A percentile compares a stretch with the other conserved stretches of the same genome.
phyloP scores from a whole-genome alignment of 2,888 invertebrate species.

The Azorinus chamasolen region DNA sequence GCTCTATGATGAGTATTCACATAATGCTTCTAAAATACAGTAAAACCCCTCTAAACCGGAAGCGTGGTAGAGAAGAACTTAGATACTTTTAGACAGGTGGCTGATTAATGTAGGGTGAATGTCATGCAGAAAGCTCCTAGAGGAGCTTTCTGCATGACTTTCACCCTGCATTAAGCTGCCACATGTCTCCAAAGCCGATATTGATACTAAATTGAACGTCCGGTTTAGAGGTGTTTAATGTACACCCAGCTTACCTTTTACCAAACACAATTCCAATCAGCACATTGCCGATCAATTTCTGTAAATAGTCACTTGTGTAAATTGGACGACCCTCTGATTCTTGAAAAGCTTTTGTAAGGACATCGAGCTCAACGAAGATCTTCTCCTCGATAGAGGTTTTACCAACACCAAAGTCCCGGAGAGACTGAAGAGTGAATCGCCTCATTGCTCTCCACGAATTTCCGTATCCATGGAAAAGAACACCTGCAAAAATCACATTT shows the following conservation, averaged over 20 bases:
- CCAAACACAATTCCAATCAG: constrained; percentile 70
- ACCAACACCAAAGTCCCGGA: constrained; percentile 70
- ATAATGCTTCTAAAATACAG: too few relatives aligned
- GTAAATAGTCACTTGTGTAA: constrained; percentile 46
- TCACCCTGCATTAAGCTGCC: too few relatives aligned
- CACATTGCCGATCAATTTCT: constrained; percentile 62
- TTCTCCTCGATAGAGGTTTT: constrained; percentile 65
- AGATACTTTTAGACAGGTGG: too few relatives aligned
- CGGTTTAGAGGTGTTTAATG: too few relatives aligned
- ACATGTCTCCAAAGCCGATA: too few relatives aligned
- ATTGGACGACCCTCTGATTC: constrained; percentile 39
- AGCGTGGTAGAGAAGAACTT: too few relatives aligned
- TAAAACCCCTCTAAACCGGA: too few relatives aligned
- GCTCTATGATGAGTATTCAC: too few relatives aligned
- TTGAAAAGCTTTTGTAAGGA: constrained; percentile 27
- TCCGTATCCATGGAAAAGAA: constrained; percentile 26
- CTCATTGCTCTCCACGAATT: constrained; percentile 60
- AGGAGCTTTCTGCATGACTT: too few relatives aligned
- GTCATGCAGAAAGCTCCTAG: too few relatives aligned
- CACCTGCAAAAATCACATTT: constrained; percentile 18
- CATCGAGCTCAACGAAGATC: constrained; percentile 52
- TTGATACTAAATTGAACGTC: too few relatives aligned
- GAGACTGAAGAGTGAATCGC: constrained; percentile 55
- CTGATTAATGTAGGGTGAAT: too few relatives aligned
- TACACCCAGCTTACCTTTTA: constrained; percentile 54